Conservation (phyloP, 2,888 invertebrate genomes). For the Anthrax anthrax region DNA sequence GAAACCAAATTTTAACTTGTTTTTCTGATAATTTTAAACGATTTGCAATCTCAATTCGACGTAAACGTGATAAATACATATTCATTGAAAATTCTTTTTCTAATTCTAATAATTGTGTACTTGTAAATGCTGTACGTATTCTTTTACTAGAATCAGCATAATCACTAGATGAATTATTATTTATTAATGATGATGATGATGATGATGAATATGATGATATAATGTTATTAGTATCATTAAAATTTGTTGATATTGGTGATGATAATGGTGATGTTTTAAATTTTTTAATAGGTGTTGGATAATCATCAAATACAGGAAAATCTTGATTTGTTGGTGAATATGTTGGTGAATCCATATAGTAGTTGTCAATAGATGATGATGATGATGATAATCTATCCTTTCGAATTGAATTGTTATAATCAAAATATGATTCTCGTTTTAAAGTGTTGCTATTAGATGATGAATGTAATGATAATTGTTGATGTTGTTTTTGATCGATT, state of each 20-base stretch:
- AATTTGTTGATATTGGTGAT: constrained; percentile 15
- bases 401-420: not conserved
- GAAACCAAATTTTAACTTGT: constrained; percentile 93
- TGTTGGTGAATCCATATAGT: constrained; percentile 29
- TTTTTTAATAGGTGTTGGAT: constrained; percentile 20
- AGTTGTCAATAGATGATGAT: not conserved
- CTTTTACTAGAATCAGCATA: constrained; percentile 63
- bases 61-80: constrained; percentile 77
- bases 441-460: constrained; percentile 17
- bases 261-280: constrained; percentile 25
- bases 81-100: constrained; percentile 81
- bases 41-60: constrained; percentile 87
- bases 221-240: not conserved
- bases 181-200: constrained; percentile 21
- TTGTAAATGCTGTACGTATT: constrained; percentile 87
- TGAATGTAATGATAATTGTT: constrained; percentile 17
- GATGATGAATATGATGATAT: too few species aligned
- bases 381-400: not conserved
- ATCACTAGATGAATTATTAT: constrained; percentile 27
- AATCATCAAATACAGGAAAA: constrained; percentile 21
- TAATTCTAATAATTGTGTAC: constrained; percentile 71
- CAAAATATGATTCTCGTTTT: constrained; percentile 16
- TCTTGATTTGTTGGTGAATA: constrained; percentile 22
- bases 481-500: constrained; percentile 17
- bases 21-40: constrained; percentile 78